These are phyloP conservation scores for Drosophila ercepeae DNA, from an alignment of 1,140 invertebrate genomes.

Conservation along the genomic window DNA sequence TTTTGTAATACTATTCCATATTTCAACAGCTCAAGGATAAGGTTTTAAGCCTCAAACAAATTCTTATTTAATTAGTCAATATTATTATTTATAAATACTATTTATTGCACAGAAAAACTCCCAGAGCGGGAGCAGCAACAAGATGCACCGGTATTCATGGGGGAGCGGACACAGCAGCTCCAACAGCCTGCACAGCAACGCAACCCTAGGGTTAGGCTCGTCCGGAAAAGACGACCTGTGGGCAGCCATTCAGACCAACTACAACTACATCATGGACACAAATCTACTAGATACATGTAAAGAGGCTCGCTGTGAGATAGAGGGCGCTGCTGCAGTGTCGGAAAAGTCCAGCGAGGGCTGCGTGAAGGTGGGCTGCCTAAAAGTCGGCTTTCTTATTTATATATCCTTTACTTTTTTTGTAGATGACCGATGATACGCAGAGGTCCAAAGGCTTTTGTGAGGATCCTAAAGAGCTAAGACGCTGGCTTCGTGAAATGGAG, in stretches of 20 bases:
- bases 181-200: conserved; percentile 85
- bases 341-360: conserved; percentile 48
- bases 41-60: no score
- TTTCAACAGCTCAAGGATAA: no score
- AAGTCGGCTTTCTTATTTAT: neutral
- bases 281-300: conserved; percentile 94
- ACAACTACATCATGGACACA: conserved; percentile 97
- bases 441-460: conserved; percentile 66
- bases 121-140: conserved; percentile 78
- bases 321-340: conserved; percentile 54
- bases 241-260: conserved; percentile 93
- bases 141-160: conserved; percentile 87
- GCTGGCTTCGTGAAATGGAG: conserved; percentile 86
- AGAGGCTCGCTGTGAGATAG: conserved; percentile 84
- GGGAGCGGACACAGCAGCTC: conserved; percentile 86
- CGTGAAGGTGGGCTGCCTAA: conserved; percentile 50
- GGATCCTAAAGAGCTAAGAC: conserved; percentile 83
- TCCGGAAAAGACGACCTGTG: conserved; percentile 92
- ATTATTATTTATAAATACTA: neutral
- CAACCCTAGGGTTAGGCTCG: conserved; percentile 72
- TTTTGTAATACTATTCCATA: neutral
- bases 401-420: neutral
- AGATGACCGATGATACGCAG: conserved; percentile 76
- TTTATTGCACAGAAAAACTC: conserved; percentile 29
- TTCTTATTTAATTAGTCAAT: no score